Evolutionary conservation across 2,113 vertebrate genomes (phyloP).

Genomic region (Bubalus kerabau): DNA sequence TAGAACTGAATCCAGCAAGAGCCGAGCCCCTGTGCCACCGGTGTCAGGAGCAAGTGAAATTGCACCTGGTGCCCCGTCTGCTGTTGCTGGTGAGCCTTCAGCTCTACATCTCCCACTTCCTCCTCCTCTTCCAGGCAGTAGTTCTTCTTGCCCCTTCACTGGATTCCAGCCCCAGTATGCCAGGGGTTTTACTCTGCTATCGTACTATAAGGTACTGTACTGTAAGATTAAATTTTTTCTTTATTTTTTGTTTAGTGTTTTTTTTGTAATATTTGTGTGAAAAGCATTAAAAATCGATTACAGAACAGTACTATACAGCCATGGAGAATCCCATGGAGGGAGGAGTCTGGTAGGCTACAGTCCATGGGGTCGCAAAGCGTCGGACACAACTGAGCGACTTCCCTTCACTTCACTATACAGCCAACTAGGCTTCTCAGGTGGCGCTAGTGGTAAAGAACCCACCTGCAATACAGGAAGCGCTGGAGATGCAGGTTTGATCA

Average conservation of each 20-base stretch:
- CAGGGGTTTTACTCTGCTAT: not conserved
- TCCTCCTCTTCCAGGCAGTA: not conserved
- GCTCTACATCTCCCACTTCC: not conserved
- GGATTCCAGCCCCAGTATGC: not conserved
- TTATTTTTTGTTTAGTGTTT: not conserved
- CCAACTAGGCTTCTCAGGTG: not conserved
- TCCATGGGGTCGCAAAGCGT: too few relatives aligned
- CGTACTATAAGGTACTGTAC: not conserved
- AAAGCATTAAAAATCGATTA: not conserved
- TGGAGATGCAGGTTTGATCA: not conserved
- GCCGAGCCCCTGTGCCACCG: fast-evolving
- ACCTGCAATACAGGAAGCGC: not conserved
- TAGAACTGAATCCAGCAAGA: not conserved
- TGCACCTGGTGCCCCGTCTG: fast-evolving
- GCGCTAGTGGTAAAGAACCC: fast-evolving
- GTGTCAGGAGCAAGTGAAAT: fast-evolving
- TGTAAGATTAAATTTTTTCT: not conserved
- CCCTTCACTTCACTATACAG: not conserved
- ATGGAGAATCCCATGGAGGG: too few relatives aligned
- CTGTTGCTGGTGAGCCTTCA: not conserved
- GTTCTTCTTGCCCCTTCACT: not conserved
- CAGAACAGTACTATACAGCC: not conserved
- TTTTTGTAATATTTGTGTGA: not conserved
- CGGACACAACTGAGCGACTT: too few relatives aligned
- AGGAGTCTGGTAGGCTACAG: too few relatives aligned